Evolutionary conservation across 2,113 vertebrate genomes (phyloP).

Genomic region (Podilymbus podiceps): DNA sequence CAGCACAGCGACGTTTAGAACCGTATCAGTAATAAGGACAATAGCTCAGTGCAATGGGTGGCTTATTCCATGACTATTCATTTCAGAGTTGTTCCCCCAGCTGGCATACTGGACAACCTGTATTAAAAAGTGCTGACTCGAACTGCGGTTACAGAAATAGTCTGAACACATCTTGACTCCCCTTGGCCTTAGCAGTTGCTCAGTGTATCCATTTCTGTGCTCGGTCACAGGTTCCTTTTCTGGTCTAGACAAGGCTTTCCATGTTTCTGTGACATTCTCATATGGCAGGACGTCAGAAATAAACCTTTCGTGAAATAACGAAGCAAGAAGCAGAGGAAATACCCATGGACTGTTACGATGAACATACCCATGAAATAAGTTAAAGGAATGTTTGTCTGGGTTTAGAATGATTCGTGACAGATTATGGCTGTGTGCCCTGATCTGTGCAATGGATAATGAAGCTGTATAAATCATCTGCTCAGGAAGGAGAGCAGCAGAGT

Average conservation of each 20-base stretch:
- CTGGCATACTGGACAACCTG: neutral
- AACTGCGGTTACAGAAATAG: neutral
- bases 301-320: neutral
- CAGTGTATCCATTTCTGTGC: neutral
- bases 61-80: neutral
- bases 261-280: neutral
- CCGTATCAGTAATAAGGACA: neutral
- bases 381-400: neutral
- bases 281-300: neutral
- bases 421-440: neutral
- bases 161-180: neutral
- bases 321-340: neutral
- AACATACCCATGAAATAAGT: neutral
- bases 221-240: neutral
- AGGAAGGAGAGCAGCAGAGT: neutral
- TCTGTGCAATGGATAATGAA: neutral
- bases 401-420: neutral
- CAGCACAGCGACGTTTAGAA: neutral
- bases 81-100: neutral
- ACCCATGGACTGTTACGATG: neutral
- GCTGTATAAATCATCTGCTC: neutral
- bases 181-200: neutral
- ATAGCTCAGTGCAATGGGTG: neutral
- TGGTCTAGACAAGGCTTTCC: neutral
- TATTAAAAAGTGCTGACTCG: neutral